Percentiles rank a stretch among this genome's conserved stretches.
Conservation (phyloP, 2,113 vertebrate genomes). For the Lathamus discolor region DNA sequence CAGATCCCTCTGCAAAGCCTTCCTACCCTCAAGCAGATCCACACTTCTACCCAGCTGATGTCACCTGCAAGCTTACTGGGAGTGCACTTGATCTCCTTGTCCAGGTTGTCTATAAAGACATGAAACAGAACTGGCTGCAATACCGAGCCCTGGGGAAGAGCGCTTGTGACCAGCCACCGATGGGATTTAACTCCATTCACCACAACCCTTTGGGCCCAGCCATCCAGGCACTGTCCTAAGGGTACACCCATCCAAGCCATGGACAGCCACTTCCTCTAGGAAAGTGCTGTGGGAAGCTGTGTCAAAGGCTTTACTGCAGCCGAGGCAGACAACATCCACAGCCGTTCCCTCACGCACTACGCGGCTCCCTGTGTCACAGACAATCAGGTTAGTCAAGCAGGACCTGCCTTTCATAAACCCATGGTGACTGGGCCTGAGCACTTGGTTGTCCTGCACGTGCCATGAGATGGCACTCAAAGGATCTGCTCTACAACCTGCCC, state of each 20-base stretch:
- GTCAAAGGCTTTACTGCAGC: neutral
- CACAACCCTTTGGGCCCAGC: accelerated
- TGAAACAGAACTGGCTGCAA: neutral
- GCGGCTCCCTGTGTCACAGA: neutral
- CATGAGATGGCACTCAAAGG: neutral
- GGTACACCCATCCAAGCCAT: neutral
- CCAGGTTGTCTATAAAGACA: neutral
- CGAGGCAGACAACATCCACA: neutral
- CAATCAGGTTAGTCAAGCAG: neutral
- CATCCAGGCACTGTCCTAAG: neutral
- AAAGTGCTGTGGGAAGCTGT: neutral
- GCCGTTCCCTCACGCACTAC: neutral
- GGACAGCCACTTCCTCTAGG: neutral
- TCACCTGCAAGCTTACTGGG: neutral
- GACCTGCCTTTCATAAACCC: neutral
- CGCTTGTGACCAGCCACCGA: neutral
- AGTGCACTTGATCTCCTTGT: accelerated
- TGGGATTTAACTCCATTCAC: neutral
- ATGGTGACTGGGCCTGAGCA: neutral
- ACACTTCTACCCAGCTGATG: neutral
- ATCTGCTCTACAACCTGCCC: neutral
- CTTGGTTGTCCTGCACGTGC: neutral
- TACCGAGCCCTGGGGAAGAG: neutral
- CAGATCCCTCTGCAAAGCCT: neutral
- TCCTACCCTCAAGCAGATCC: neutral